These are phyloP conservation scores for Apodemus speciosus DNA, from an alignment of 2,113 vertebrate species.

Conservation along the genomic window DNA sequence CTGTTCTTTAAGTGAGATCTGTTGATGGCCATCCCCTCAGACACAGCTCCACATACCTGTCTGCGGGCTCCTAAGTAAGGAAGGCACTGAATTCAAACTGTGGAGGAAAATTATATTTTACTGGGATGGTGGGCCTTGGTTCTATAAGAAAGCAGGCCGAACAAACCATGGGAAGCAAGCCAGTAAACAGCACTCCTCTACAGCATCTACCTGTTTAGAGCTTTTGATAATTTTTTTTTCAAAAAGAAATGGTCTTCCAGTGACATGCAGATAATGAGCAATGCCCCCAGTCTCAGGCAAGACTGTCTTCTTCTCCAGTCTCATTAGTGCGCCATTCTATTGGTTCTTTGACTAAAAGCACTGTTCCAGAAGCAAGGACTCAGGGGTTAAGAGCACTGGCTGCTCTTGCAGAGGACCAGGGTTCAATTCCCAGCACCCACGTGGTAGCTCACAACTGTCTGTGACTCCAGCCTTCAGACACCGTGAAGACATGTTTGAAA, in stretches of 20 bases:
- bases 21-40: not conserved
- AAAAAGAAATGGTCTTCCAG: not conserved
- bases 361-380: not conserved
- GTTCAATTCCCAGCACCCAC: not conserved
- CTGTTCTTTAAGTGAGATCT: not conserved
- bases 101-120: conserved; percentile 17
- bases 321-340: not conserved
- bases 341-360: not conserved
- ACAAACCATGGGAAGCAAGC: not conserved
- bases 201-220: conserved; percentile 1
- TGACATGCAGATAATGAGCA: conserved; percentile 24
- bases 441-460: not conserved
- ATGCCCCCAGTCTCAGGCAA: not conserved
- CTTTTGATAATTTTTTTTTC: conserved; percentile 58
- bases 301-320: not conserved
- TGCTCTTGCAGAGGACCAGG: not conserved
- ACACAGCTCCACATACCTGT: not conserved
- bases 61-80: not conserved
- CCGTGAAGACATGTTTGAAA: not conserved
- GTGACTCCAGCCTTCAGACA: not conserved
- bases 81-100: conserved; percentile 20
- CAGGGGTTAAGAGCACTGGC: not conserved
- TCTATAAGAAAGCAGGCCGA: not conserved
- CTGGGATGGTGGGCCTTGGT: not conserved
- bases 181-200: not conserved